phyloP scores from a whole-genome alignment of 1,140 invertebrate species.

The Lanistes nyassanus region DNA sequence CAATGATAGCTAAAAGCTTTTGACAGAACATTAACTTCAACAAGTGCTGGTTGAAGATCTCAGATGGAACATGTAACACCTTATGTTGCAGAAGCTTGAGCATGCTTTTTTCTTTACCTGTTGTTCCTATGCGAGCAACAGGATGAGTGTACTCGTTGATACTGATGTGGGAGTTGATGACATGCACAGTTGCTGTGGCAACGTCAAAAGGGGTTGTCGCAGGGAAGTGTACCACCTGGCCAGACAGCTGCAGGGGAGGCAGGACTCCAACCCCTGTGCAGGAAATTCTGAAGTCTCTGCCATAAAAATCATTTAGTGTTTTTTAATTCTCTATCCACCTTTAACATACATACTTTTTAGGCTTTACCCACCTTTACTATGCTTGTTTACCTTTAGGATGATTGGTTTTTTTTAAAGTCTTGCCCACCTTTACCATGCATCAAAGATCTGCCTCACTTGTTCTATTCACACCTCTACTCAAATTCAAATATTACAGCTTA shows the following conservation, averaged over 20 bases:
- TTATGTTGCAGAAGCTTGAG: too few relatives aligned
- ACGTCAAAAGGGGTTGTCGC: slow-evolving; percentile 63
- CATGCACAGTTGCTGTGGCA: slow-evolving; percentile 53
- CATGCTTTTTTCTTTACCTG: slow-evolving; percentile 40
- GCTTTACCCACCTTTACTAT: too few relatives aligned
- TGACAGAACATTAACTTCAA: too few relatives aligned
- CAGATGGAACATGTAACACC: too few relatives aligned
- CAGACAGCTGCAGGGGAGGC: slow-evolving; percentile 63
- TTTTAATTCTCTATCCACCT: too few relatives aligned
- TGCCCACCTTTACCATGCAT: too few relatives aligned
- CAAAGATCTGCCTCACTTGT: too few relatives aligned
- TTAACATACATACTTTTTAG: too few relatives aligned
- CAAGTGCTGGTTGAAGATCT: too few relatives aligned
- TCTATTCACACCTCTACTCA: not conserved
- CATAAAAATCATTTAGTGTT: slow-evolving; percentile 27
- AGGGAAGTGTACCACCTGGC: slow-evolving; percentile 64
- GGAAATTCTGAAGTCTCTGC: slow-evolving; percentile 63
- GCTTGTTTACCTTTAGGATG: too few relatives aligned
- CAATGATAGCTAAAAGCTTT: too few relatives aligned
- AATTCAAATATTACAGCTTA: not conserved
- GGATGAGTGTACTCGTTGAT: slow-evolving; percentile 65
- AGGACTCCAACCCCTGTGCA: slow-evolving; percentile 65
- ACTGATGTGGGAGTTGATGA: slow-evolving; percentile 63
- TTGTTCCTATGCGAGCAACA: slow-evolving; percentile 63
- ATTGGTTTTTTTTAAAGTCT: too few relatives aligned